A percentile compares a stretch with the other conserved stretches of the same genome.
Conservation (phyloP, 2,797 vertebrate species). For the Thamnophis elegans region DNA sequence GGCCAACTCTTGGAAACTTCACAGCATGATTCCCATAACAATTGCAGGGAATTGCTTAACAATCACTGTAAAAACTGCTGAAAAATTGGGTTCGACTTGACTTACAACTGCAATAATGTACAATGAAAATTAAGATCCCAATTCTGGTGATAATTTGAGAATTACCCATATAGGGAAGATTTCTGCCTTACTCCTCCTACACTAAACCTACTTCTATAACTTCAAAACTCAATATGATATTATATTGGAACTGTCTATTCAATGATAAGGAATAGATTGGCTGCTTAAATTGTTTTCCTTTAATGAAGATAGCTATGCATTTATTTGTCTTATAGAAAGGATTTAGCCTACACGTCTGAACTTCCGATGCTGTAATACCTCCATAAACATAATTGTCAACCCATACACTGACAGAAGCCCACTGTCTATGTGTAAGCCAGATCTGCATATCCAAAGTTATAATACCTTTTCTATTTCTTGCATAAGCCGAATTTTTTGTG, state of each 20-base stretch:
- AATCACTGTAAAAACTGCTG: too few relatives aligned
- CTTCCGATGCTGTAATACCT: neutral
- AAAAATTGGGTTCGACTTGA: too few relatives aligned
- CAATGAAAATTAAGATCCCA: too few relatives aligned
- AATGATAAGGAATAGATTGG: neutral
- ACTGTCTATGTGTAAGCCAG: neutral
- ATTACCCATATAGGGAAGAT: neutral
- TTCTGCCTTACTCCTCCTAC: too few relatives aligned
- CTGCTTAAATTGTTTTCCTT: neutral
- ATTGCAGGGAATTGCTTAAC: too few relatives aligned
- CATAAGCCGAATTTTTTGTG: neutral
- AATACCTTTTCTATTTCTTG: neutral
- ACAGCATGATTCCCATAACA: too few relatives aligned
- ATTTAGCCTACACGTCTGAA: neutral
- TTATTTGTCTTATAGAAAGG: neutral
- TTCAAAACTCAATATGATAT: neutral
- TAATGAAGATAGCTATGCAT: neutral
- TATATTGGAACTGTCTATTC: neutral
- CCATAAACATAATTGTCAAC: neutral
- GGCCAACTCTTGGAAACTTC: too few relatives aligned
- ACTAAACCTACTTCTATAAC: neutral
- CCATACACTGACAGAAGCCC: too few relatives aligned
- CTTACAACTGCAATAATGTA: too few relatives aligned
- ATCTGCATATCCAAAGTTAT: neutral
- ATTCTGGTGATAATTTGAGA: too few relatives aligned